Evolutionary conservation across 2,888 invertebrate genomes (phyloP).

Genomic region (Oscheius sp.): DNA sequence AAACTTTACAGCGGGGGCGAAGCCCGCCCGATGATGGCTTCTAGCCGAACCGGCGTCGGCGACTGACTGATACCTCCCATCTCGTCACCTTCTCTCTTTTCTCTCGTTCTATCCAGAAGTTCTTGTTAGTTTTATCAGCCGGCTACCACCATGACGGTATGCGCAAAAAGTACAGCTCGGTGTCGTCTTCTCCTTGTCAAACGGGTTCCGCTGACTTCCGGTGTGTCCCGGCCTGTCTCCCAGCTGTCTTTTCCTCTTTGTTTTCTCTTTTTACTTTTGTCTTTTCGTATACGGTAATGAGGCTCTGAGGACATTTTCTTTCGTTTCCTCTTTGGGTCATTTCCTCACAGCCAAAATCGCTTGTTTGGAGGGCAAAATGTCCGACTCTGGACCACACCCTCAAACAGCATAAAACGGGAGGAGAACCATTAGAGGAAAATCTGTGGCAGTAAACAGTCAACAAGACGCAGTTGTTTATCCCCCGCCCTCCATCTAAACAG

Average conservation of each 20-base stretch:
- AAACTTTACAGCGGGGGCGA: slow-evolving; percentile 15
- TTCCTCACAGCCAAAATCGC: background rate
- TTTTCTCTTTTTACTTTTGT: background rate
- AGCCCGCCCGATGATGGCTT: background rate
- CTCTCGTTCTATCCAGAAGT: background rate
- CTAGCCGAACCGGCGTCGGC: background rate
- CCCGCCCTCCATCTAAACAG: no score
- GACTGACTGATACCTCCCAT: background rate
- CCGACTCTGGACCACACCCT: slow-evolving; percentile 14
- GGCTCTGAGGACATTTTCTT: background rate
- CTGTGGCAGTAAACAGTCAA: no score
- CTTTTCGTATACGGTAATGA: background rate
- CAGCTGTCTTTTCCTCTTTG: slow-evolving; percentile 15
- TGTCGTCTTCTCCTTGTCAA: slow-evolving; percentile 17
- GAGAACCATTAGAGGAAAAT: background rate
- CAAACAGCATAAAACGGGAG: background rate
- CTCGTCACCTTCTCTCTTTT: slow-evolving; percentile 6
- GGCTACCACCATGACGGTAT: background rate
- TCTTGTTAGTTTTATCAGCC: background rate
- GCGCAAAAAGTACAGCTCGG: slow-evolving; percentile 19
- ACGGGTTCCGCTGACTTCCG: slow-evolving; percentile 27
- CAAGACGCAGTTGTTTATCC: no score
- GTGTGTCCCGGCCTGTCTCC: background rate
- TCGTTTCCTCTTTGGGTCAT: background rate
- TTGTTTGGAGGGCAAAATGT: background rate